Conservation (phyloP, 2,888 invertebrate genomes). For the Pseudolycoriella hygida region DNA sequence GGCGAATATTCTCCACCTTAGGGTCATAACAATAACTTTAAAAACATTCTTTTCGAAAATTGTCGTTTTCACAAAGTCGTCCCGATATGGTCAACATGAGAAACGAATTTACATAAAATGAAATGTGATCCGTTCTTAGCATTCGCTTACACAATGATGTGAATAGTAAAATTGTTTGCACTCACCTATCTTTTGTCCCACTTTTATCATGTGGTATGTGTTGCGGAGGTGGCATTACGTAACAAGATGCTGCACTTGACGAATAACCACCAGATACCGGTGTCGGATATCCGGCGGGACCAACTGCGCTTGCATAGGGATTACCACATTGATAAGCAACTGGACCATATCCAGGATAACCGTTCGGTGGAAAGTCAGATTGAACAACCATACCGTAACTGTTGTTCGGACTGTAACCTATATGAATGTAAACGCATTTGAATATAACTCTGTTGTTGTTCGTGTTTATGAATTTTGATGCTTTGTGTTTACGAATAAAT, state of each 20-base stretch:
- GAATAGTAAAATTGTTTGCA: no score
- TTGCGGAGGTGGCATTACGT: slow-evolving; percentile 77
- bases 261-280: slow-evolving; percentile 53
- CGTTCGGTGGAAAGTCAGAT: slow-evolving; percentile 63
- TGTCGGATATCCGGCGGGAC: slow-evolving; percentile 42
- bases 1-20: no score
- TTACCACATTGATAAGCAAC: slow-evolving; percentile 36
- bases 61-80: no score
- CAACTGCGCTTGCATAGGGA: slow-evolving; percentile 29
- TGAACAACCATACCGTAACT: slow-evolving; percentile 66
- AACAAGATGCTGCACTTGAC: slow-evolving; percentile 49
- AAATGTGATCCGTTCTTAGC: no score
- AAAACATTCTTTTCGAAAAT: no score
- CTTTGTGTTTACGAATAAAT: slow-evolving; percentile 1
- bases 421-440: not conserved
- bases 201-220: slow-evolving; percentile 58
- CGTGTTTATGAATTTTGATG: not conserved
- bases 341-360: slow-evolving; percentile 51
- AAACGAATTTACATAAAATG: no score
- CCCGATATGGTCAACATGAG: no score
- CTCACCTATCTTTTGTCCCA: slow-evolving; percentile 27
- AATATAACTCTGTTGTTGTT: not conserved
- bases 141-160: no score
- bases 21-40: no score
- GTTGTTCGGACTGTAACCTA: slow-evolving; percentile 76